A percentile compares a stretch with the other conserved stretches of the same genome.
phyloP scores from a whole-genome alignment of 2,888 invertebrate genomes.

The Micropterix aruncella region DNA sequence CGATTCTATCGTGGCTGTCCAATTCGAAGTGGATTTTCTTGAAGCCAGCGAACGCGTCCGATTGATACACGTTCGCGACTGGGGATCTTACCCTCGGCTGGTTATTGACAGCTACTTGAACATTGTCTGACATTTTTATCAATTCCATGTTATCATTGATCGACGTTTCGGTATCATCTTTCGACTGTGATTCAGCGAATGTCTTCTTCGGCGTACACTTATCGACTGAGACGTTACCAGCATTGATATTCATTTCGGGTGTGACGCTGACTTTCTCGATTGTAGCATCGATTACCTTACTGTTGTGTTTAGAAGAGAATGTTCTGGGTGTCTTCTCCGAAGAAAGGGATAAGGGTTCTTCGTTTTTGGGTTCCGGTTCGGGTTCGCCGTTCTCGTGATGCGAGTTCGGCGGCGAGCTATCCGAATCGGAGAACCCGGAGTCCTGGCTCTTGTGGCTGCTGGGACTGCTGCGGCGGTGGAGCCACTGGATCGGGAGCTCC shows the following conservation, averaged over 20 bases:
- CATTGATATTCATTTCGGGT: conserved; percentile 27
- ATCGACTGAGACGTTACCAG: conserved; percentile 18
- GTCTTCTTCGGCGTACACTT: conserved; percentile 33
- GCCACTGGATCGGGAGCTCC: conserved; percentile 29
- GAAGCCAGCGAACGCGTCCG: neutral
- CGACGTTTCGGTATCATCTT: conserved; percentile 20
- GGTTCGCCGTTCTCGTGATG: conserved; percentile 18
- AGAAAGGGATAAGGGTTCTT: too few species aligned
- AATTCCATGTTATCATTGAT: conserved; percentile 33
- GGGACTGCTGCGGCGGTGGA: conserved; percentile 35
- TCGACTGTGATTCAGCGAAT: conserved; percentile 19
- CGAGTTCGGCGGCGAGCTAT: conserved; percentile 42
- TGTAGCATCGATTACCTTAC: conserved; percentile 28
- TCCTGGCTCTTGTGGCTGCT: conserved; percentile 63
- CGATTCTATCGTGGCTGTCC: neutral
- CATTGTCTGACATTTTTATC: conserved; percentile 29
- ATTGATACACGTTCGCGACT: conserved; percentile 24
- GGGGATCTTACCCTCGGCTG: conserved; percentile 36
- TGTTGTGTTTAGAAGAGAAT: conserved; percentile 14
- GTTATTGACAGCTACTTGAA: conserved; percentile 35
- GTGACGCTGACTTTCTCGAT: conserved; percentile 37
- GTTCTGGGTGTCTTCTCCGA: neutral
- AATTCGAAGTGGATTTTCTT: neutral
- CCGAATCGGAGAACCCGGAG: conserved; percentile 70
- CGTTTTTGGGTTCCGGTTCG: neutral